Evolutionary conservation across 1,140 invertebrate species (phyloP).

Genomic region (Monochamus saltuarius): DNA sequence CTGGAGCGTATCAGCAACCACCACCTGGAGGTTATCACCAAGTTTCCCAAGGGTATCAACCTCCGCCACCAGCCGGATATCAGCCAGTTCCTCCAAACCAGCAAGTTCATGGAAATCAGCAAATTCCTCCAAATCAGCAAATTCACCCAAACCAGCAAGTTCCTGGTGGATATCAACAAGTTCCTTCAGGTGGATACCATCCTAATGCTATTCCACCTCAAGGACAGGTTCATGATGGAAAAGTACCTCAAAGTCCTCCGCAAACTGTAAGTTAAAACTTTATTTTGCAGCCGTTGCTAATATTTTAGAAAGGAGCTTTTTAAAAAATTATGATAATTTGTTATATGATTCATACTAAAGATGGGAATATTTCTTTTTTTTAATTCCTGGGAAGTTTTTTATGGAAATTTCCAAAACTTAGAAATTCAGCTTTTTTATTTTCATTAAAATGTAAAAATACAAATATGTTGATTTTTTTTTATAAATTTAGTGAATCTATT

Average conservation of each 20-base stretch:
- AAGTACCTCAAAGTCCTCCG: slow-evolving; percentile 5
- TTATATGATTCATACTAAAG: too few species aligned
- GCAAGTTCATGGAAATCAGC: slow-evolving; percentile 25
- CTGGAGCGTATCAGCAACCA: slow-evolving; percentile 22
- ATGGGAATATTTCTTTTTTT: too few species aligned
- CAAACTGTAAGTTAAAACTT: slow-evolving; percentile 15
- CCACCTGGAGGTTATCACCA: slow-evolving; percentile 25
- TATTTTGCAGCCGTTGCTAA: slow-evolving; percentile 3
- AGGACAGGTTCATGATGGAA: slow-evolving; percentile 4
- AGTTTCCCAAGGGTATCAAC: slow-evolving; percentile 25
- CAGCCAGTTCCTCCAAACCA: slow-evolving; percentile 29
- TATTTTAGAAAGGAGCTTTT: too few species aligned
- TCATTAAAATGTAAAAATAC: too few species aligned
- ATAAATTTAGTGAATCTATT: too few species aligned
- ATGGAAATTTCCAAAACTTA: too few species aligned
- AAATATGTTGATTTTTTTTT: too few species aligned
- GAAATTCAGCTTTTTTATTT: too few species aligned
- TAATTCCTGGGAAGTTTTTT: too few species aligned
- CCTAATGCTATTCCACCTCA: slow-evolving; percentile 6
- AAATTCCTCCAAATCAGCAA: too few species aligned
- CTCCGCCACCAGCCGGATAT: slow-evolving; percentile 15
- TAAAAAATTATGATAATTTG: too few species aligned
- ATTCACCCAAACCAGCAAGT: slow-evolving; percentile 37
- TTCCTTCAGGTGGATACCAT: slow-evolving; percentile 22
- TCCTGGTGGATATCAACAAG: slow-evolving; percentile 47